Conservation (phyloP, 2,888 invertebrate genomes). For the Pherbina coryleti region DNA sequence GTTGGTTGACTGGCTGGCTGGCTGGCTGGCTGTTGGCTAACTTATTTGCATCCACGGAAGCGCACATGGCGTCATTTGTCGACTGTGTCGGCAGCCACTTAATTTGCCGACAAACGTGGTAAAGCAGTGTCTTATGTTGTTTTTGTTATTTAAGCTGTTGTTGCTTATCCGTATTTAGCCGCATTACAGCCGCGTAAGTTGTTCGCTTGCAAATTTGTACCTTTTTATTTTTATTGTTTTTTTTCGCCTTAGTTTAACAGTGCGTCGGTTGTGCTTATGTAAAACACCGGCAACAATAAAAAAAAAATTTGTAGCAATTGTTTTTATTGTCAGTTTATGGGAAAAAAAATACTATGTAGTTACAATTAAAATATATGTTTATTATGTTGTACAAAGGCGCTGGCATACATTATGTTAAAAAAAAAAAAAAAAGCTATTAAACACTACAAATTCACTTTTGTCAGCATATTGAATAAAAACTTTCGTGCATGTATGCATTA, state of each 20-base stretch:
- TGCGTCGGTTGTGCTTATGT: too few relatives aligned
- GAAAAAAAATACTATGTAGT: too few relatives aligned
- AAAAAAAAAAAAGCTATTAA: too few relatives aligned
- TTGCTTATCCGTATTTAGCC: conserved; percentile 18
- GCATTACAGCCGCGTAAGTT: conserved; percentile 7
- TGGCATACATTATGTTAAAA: too few relatives aligned
- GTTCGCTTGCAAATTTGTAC: conserved; percentile 3
- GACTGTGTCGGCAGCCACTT: conserved; percentile 13
- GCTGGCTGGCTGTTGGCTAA: background rate
- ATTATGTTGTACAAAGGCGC: too few relatives aligned
- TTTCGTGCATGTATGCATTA: too few relatives aligned
- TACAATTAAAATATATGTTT: too few relatives aligned
- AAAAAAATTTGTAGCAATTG: too few relatives aligned
- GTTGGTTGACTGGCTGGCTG: background rate
- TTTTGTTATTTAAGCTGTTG: conserved; percentile 4
- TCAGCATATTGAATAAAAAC: too few relatives aligned
- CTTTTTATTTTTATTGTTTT: background rate
- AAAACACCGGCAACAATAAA: too few relatives aligned
- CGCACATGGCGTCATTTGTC: conserved; percentile 26
- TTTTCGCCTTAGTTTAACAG: background rate
- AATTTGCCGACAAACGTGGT: conserved; percentile 31
- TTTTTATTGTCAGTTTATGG: too few relatives aligned
- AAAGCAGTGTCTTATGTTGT: background rate
- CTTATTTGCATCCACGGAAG: conserved; percentile 21
- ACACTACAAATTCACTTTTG: too few relatives aligned